Evolutionary conservation across 2,888 invertebrate species (phyloP).

Genomic region (Oligia latruncula): DNA sequence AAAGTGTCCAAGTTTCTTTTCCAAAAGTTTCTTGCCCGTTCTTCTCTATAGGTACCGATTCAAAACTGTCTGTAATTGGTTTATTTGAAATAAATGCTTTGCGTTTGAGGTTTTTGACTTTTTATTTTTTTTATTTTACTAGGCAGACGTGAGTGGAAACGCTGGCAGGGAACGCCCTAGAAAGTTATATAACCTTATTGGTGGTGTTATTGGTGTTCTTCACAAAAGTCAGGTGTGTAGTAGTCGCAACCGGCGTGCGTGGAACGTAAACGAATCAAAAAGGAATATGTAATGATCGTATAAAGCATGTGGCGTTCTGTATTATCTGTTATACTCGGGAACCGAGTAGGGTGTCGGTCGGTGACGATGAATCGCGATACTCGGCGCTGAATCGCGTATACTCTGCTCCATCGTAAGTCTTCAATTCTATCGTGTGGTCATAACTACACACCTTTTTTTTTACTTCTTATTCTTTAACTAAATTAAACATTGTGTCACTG

Average conservation of each 20-base stretch:
- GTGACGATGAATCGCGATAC: not conserved
- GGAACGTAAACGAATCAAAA: not conserved
- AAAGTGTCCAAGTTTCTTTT: no score
- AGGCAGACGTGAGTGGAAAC: not conserved
- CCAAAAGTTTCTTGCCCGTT: no score
- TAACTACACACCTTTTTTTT: not conserved
- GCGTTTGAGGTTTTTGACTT: not conserved
- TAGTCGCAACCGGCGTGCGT: not conserved
- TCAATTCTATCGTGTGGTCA: not conserved
- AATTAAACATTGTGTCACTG: conserved; percentile 51
- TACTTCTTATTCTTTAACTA: not conserved
- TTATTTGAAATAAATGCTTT: no score
- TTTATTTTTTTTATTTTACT: not conserved
- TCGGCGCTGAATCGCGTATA: not conserved
- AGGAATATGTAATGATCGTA: not conserved
- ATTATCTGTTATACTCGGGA: not conserved
- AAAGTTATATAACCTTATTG: not conserved
- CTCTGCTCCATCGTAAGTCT: not conserved
- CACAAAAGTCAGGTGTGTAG: not conserved
- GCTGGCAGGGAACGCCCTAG: not conserved
- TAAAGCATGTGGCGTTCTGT: not conserved
- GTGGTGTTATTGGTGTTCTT: not conserved
- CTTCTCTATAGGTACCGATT: no score
- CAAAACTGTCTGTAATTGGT: no score
- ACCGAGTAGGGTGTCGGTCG: no score